These are phyloP conservation scores for Aleiodes leptofemur DNA, from an alignment of 2,888 invertebrate genomes.

Conservation along the genomic window DNA sequence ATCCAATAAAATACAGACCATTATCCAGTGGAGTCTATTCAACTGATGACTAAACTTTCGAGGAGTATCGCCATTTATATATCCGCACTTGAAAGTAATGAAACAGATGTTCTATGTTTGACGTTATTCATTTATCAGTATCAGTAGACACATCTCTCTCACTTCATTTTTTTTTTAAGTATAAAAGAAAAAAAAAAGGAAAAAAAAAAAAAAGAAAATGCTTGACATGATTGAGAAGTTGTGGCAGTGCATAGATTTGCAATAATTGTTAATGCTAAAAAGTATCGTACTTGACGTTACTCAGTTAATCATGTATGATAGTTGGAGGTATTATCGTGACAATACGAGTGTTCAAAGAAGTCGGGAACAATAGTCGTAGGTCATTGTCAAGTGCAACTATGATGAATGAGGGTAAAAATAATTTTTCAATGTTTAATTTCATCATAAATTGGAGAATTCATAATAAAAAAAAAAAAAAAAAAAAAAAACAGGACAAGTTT, in stretches of 20 bases:
- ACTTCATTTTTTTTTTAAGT: neutral
- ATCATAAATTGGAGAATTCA: too few relatives aligned
- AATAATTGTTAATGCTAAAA: constrained; percentile 20
- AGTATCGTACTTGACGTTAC: neutral
- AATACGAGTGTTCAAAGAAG: neutral
- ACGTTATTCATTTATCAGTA: neutral
- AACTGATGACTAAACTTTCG: neutral
- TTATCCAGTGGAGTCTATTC: neutral
- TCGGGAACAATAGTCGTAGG: neutral
- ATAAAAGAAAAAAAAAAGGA: too few relatives aligned
- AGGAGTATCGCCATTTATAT: constrained; percentile 19
- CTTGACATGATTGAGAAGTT: neutral
- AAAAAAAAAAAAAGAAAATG: neutral
- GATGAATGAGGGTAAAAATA: too few relatives aligned
- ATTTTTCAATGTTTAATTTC: too few relatives aligned
- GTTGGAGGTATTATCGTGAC: neutral
- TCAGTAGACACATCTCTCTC: neutral
- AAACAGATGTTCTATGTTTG: neutral
- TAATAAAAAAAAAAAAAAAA: too few relatives aligned
- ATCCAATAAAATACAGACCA: constrained; percentile 13
- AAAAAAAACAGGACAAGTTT: too few relatives aligned
- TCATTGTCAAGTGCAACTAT: neutral
- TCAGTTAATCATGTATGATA: neutral
- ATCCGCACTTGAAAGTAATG: neutral
- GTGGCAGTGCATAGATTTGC: constrained; percentile 25